phyloP scores from a whole-genome alignment of 30 jellyfish, hydroid and myxozoan genomes.

The Pseudorhiza aurosa region DNA sequence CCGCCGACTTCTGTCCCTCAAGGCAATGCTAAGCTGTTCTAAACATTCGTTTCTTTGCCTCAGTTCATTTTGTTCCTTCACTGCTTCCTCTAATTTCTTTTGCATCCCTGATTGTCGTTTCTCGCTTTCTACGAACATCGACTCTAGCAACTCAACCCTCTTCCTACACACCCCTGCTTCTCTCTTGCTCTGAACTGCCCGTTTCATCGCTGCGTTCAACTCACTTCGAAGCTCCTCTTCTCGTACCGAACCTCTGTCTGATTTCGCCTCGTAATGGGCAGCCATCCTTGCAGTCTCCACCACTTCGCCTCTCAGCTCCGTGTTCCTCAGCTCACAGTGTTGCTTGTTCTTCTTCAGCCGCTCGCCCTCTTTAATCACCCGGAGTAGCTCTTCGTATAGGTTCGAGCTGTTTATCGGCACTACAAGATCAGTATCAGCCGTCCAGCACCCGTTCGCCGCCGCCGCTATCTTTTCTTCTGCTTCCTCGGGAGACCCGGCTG shows the following conservation, averaged over 20 bases:
- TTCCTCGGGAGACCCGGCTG: too few relatives aligned
- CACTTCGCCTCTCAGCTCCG: conserved; percentile 54
- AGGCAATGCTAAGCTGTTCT: not conserved
- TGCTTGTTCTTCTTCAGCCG: conserved; percentile 31
- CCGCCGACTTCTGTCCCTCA: too few relatives aligned
- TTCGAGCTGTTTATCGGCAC: conserved; percentile 39
- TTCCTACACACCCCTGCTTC: conserved; percentile 30
- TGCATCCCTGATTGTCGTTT: conserved; percentile 12
- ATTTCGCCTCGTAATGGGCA: conserved; percentile 54
- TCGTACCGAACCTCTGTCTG: conserved; percentile 19
- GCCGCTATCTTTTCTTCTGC: too few relatives aligned
- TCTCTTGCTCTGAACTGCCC: conserved; percentile 19
- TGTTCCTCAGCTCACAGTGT: conserved; percentile 21
- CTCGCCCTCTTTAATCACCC: conserved; percentile 46
- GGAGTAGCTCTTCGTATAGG: conserved; percentile 44
- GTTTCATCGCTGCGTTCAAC: conserved; percentile 30
- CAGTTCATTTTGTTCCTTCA: not conserved
- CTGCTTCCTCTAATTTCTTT: conserved; percentile 9
- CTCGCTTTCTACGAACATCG: conserved; percentile 53
- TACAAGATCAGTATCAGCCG: not conserved
- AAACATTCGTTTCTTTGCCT: not conserved
- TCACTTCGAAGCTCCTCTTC: conserved; percentile 47
- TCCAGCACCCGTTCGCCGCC: too few relatives aligned
- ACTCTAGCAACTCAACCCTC: conserved; percentile 35
- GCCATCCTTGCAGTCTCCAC: conserved; percentile 55